phyloP scores from a whole-genome alignment of 2,888 invertebrate species.

The Dasysyrphus albostriatus region DNA sequence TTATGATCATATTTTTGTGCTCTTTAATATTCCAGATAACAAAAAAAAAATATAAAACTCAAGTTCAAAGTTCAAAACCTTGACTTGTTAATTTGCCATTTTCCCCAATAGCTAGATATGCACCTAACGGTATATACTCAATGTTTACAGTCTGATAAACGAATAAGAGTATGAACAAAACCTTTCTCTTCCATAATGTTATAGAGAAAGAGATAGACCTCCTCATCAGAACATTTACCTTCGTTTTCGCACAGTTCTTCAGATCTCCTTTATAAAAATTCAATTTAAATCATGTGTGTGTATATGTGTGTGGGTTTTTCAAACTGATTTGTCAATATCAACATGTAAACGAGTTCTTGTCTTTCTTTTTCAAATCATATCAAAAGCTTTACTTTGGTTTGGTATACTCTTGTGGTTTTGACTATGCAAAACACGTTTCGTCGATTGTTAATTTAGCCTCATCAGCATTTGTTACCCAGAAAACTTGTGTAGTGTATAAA shows the following conservation, averaged over 20 bases:
- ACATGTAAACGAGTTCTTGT: slow-evolving; percentile 70
- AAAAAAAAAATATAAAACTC: neutral
- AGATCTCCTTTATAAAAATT: slow-evolving; percentile 3
- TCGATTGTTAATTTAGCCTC: slow-evolving; percentile 77
- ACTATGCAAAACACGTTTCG: slow-evolving; percentile 77
- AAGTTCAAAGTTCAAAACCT: slow-evolving; percentile 33
- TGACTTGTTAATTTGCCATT: slow-evolving; percentile 12
- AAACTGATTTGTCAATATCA: slow-evolving; percentile 66
- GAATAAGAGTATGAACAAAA: slow-evolving; percentile 4
- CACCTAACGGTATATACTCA: neutral
- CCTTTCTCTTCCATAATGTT: neutral
- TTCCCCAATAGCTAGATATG: neutral
- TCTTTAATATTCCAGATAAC: neutral
- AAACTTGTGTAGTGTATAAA: slow-evolving; percentile 9
- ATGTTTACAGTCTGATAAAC: slow-evolving; percentile 23
- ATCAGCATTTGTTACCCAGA: slow-evolving; percentile 75
- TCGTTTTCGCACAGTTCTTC: neutral
- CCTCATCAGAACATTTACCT: slow-evolving; percentile 3
- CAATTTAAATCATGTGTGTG: slow-evolving; percentile 35
- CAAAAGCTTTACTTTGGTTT: slow-evolving; percentile 40
- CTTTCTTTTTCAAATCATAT: slow-evolving; percentile 22
- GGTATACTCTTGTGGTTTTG: slow-evolving; percentile 76
- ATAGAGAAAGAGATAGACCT: no score
- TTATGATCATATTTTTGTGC: neutral
- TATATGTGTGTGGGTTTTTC: slow-evolving; percentile 2